These are phyloP conservation scores for Agonopterix subpropinquella DNA, from an alignment of 2,888 invertebrate genomes.

Conservation along the genomic window DNA sequence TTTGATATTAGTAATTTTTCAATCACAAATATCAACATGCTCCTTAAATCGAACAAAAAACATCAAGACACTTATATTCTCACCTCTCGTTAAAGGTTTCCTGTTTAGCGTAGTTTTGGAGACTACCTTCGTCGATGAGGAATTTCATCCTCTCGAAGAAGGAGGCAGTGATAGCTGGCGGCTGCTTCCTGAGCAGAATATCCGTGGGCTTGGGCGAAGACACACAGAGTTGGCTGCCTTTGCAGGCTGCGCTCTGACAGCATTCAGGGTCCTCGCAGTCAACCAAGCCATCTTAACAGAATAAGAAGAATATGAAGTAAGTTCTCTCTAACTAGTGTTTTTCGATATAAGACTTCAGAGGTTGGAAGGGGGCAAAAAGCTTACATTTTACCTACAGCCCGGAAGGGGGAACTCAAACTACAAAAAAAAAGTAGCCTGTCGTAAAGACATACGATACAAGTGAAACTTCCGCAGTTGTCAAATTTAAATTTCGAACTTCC, in stretches of 20 bases:
- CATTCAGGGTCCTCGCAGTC: slow-evolving; percentile 99
- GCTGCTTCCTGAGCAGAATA: slow-evolving; percentile 95
- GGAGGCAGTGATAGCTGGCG: slow-evolving; percentile 96
- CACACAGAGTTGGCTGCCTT: slow-evolving; percentile 92
- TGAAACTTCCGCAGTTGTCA: no score
- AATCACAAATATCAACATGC: slow-evolving; percentile 7
- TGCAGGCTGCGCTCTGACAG: slow-evolving; percentile 88
- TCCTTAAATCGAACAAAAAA: slow-evolving; percentile 33
- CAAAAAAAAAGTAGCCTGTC: no score
- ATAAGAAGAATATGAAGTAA: slow-evolving; percentile 11
- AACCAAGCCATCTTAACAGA: slow-evolving; percentile 89
- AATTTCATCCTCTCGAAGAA: slow-evolving; percentile 99
- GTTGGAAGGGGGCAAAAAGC: no score
- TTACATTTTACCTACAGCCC: no score
- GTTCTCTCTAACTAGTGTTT: no score
- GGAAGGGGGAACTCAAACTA: background rate
- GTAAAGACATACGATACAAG: no score
- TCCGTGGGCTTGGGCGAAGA: slow-evolving; percentile 97
- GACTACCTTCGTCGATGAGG: slow-evolving; percentile 97
- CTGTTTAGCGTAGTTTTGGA: slow-evolving; percentile 97
- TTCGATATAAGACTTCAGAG: background rate
- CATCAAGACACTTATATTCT: slow-evolving; percentile 58
- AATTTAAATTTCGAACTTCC: no score
- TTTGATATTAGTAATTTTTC: slow-evolving; percentile 16
- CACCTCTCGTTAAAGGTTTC: slow-evolving; percentile 99